Evolutionary conservation across 2,797 vertebrate species (phyloP).

Genomic region (Heliangelus exortis): DNA sequence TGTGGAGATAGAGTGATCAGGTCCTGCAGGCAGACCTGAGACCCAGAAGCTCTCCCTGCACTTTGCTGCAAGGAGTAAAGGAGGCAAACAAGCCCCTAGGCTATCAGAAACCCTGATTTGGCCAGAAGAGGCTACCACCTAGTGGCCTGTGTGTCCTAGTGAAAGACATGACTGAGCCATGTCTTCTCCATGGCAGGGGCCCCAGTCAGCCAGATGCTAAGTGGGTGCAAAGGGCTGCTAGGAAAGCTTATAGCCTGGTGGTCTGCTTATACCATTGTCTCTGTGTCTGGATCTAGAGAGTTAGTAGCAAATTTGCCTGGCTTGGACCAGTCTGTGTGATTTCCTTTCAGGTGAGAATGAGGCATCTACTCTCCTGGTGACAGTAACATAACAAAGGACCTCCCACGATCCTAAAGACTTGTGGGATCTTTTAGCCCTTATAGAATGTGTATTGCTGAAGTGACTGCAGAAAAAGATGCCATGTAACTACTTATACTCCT

Average conservation of each 20-base stretch:
- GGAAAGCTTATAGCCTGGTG: background rate
- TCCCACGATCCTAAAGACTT: background rate
- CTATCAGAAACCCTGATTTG: background rate
- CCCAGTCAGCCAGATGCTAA: background rate
- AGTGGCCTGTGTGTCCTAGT: background rate
- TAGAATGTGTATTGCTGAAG: rapidly evolving
- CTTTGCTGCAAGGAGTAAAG: background rate
- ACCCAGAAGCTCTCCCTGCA: rapidly evolving
- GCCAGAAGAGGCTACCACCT: background rate
- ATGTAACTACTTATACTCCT: background rate
- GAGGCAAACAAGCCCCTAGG: background rate
- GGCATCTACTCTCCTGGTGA: background rate
- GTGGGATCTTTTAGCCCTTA: background rate
- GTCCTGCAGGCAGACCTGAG: background rate
- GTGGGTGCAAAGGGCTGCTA: background rate
- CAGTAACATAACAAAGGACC: background rate
- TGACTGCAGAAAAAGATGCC: background rate
- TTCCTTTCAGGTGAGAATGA: background rate
- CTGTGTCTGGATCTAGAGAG: background rate
- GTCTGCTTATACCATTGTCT: rapidly evolving
- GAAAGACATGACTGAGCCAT: background rate
- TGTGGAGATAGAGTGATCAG: background rate
- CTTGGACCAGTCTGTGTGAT: background rate
- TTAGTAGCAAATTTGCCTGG: background rate
- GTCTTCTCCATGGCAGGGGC: background rate